phyloP scores from a whole-genome alignment of 2,888 invertebrate species.

The Leptura quadrifasciata region DNA sequence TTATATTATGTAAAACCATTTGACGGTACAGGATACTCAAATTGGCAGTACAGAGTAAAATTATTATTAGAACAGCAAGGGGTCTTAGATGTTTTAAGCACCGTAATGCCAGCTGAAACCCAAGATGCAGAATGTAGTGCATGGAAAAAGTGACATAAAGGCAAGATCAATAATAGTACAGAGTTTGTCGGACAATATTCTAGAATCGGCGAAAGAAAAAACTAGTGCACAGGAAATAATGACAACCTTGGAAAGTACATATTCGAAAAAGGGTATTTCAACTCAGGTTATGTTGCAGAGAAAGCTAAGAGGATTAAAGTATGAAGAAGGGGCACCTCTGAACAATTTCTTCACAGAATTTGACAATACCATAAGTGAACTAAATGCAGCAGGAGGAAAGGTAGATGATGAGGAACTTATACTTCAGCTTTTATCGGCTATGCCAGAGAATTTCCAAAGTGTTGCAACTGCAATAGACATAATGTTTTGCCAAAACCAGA shows the following conservation, averaged over 20 bases:
- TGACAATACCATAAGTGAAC: conserved; percentile 40
- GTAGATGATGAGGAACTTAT: conserved; percentile 43
- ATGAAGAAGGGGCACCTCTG: conserved; percentile 12
- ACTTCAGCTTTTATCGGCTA: no score
- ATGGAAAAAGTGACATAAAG: conserved; percentile 44
- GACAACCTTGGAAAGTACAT: no score
- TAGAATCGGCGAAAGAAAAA: no score
- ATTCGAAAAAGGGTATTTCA: conserved; percentile 41
- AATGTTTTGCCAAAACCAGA: no score
- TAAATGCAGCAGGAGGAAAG: conserved; percentile 43
- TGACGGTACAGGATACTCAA: conserved; percentile 37
- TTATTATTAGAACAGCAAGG: no score
- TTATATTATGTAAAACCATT: conserved; percentile 23
- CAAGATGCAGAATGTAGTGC: conserved; percentile 5
- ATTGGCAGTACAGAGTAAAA: conserved; percentile 42
- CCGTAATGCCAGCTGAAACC: not conserved
- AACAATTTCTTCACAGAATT: conserved; percentile 42
- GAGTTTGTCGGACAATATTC: no score
- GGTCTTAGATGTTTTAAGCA: conserved; percentile 11
- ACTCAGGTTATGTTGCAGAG: conserved; percentile 41
- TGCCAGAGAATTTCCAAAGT: no score
- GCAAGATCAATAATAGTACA: no score
- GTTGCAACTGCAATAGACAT: no score
- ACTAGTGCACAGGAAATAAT: no score
- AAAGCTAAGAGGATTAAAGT: conserved; percentile 39